Evolutionary conservation across 1,140 invertebrate species (phyloP), one percentile per base, ranked within the genome.

Genomic region (Heliconius melpomene): DNA sequence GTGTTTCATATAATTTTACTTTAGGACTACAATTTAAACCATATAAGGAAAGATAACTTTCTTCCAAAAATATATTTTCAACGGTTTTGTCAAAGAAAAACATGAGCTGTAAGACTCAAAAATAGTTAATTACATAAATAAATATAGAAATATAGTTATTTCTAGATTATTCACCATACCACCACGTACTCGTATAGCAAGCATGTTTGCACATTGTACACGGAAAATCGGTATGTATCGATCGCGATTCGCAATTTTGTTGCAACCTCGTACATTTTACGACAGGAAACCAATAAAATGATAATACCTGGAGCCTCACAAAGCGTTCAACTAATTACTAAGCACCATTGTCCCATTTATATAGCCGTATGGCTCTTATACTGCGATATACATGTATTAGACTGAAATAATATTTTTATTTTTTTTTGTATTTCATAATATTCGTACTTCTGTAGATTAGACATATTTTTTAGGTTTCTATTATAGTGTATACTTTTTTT

Each of bases 241-340:
- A 90, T 84, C 79, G 85, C 80, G 77, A 83, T 75, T 85, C 85
- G 86, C 87, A 89, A 85, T 88, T 86, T 88, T 84, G 85, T 79
- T 78, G 70, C 84, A 91, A 88, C 91, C 92, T 91, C 84, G 87
- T 77, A 75, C 86, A 87, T 88, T 94, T 93, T 92, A 94, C 85
- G 88, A 90, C 89, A 90, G 91, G 89, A 93, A 92, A 91, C 87
- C 86, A 89, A 94, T 92, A 91, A 93, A 91, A 90, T 84, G 87
- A 91, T 92, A 87, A 88, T 90, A 88, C 87, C 83, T 89, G 86
- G 85, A 87, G 84, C 85, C 82, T 87, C 83, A 88, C 89, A 89
- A 91, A 90, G 87, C 89, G 81, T 75, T 80, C 83, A 79, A 82
- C 75, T 91, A 91, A 91, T 90, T 89, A 88, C 77, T 72, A 26